Evolutionary conservation across 2,113 vertebrate genomes (phyloP), one percentile per base, ranked within the genome.

Genomic region (Epinephelus moara): DNA sequence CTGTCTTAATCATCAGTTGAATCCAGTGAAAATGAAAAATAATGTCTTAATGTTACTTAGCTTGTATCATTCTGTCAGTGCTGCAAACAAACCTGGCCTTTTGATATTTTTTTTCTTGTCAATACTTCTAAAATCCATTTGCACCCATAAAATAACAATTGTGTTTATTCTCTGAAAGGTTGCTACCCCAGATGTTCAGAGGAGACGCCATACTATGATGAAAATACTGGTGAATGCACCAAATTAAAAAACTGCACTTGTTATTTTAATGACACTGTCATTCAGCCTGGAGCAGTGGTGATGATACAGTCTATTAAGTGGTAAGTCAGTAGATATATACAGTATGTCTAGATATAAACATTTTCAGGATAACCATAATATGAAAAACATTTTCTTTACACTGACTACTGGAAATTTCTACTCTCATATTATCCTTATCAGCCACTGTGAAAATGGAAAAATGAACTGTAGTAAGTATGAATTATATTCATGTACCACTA

Each of bases 101-200:
- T 30, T 30, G 4, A 30, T 4, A 30, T 30, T 30, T 30, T 30
- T 52, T 13, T 50, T 70, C 27, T 33, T 18, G 37, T 37, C 4
- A 27, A 14, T n/a, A 6, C 15, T 33, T n/a, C 12, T 4, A 52
- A 21, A 75, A 4, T 37, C 6, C 0, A 14, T 21, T 72, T 73
- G 2, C 4, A 7, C 0, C 1, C 27, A 68, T n/a, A 33, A 68
- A 52, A 55, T 30, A 27, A 49, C 67, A 11, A 23, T 55, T 13
- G 18, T 47, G 5, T 85, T 75, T 71, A 15, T 70, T 47, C 12
- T 67, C 68, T 25, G 5, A 59, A 81, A 97, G 97, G 96, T 30
- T 97, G 97, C 69, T 97, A 97, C 33, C 96, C 96, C n/a, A 96
- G 83, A 80, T 97, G 97, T 83, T 91, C 96, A 5, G 78, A 91